Percentiles rank a stretch among this genome's conserved stretches.
These are phyloP conservation scores for Podiceps cristatus DNA, from an alignment of 2,113 vertebrate genomes.

Conservation along the genomic window DNA sequence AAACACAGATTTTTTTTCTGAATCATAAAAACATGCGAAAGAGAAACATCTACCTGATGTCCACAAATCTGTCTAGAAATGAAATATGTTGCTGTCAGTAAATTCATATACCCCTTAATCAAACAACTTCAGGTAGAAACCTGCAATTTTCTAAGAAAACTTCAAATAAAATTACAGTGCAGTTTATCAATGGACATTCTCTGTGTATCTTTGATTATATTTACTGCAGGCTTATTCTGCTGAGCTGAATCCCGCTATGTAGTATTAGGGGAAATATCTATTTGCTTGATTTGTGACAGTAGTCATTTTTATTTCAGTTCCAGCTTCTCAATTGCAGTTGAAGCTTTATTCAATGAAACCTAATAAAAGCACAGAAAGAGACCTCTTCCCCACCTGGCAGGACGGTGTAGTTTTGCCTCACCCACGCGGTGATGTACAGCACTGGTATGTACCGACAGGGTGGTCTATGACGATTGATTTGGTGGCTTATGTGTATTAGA, in stretches of 20 bases:
- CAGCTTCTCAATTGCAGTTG: constrained; percentile 34
- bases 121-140: constrained; percentile 43
- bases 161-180: constrained; percentile 61
- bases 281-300: constrained; percentile 70
- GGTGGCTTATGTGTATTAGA: constrained; percentile 10
- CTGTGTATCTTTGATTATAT: constrained; percentile 59
- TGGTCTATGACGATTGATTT: neutral
- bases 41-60: neutral
- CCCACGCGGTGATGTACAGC: neutral
- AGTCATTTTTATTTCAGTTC: constrained; percentile 55
- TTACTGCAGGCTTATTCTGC: constrained; percentile 45
- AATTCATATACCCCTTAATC: constrained; percentile 13
- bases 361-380: constrained; percentile 1
- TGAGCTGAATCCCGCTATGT: constrained; percentile 59
- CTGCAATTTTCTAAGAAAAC: constrained; percentile 67
- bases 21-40: neutral
- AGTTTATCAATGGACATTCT: constrained; percentile 59
- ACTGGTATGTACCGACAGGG: neutral
- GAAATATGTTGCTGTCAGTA: constrained; percentile 32
- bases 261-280: constrained; percentile 52
- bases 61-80: neutral
- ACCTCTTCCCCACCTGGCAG: neutral
- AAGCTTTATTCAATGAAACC: constrained; percentile 33
- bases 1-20: neutral
- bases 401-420: neutral